Evolutionary conservation across 2,113 vertebrate genomes (phyloP), one percentile per base, ranked within the genome.

Genomic region (Salvelinus alpinus): DNA sequence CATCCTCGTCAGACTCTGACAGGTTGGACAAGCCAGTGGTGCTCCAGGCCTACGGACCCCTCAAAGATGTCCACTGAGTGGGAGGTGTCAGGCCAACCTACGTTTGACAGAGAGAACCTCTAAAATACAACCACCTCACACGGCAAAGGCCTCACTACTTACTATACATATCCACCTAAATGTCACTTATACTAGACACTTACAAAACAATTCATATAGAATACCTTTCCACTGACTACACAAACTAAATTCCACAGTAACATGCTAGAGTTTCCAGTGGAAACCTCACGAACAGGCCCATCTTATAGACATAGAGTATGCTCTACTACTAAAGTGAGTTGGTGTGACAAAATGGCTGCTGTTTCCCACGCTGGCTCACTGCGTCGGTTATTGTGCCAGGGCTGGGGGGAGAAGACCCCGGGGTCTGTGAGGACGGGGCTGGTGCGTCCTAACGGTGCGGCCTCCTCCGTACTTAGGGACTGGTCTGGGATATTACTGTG

Each of bases 1-100:
- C 92, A 2, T 96, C 96, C 51, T 97, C 96, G 18, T 96, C 96
- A 0, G 94, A 95, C 88, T 95, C 96, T 0, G 94, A 95, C 73
- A 91, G 88, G 88, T 92, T 92, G 78, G 94, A 95, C 13, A 94
- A 93, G 82, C 96, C 94, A 73, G 93, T 95, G 6, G 93, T 92
- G 0, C 90, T 90, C 95, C 95, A 96, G 85, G 95, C 94, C 74
- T 95, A 94, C 74, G 94, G 88, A 24, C 94, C 94, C 74, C 34
- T 96, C 96, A 7, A 94, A 94, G 75, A 94, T 93, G 8, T 96
- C 95, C 86, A 94, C 85, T 0, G 95, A 95, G 84, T 94, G 93
- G 9, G 94, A 94, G 71, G 92, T 90, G 38, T 91, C 92, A 0
- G 94, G 91, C 95, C 96, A 97, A 81, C 93, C 97, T 97, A 83